Base-by-base conservation (phyloP, 2,797 vertebrate species). In the Nyctibius grandis region DNA sequence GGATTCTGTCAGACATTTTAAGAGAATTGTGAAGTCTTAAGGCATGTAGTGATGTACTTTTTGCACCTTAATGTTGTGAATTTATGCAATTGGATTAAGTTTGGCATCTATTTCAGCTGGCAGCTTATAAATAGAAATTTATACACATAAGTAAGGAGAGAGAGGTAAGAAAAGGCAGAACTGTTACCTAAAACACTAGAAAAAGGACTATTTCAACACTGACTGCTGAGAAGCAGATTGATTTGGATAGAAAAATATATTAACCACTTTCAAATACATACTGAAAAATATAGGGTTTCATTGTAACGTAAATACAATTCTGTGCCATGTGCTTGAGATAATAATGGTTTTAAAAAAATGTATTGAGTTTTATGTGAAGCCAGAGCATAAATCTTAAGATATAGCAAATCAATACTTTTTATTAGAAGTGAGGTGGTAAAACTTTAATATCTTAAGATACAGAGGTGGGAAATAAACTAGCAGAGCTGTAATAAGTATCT, bases 51-150 rank as follows among this genome's bases (percentile, higher is more conserved):
- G 25, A 80, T 96, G 81, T 84, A 85, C 69, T 92, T 97, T 97
- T 91, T 96, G 81, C 80, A 96, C 68, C 47, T 97, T 93, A 79
- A 79, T 64, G 54, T 80, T 96, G 88, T 7, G 25, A 93, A 96
- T 98, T 96, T 94, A 91, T 85, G 88, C 91, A 94, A 50, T 93
- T 96, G 92, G 89, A 51, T 95, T 91, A 93, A 81, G 53, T 94
- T 94, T 92, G 93, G 93, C 95, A 92, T 91, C 88, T 96, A 53
- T 96, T 97, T 97, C 85, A 95, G 83, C 89, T 97, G 91, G 81
- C 84, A 91, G 91, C 67, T 94, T 89, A 53, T 88, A 85, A 5
- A 75, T 48, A 80, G 96, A 72, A 79, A 17, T 86, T 89, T 59
- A 48, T 61, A 73, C 2, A 1, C 12, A 22, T 61, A 91, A 89